Conservation (phyloP, 2,113 vertebrate genomes). For the Loxodonta africana region DNA sequence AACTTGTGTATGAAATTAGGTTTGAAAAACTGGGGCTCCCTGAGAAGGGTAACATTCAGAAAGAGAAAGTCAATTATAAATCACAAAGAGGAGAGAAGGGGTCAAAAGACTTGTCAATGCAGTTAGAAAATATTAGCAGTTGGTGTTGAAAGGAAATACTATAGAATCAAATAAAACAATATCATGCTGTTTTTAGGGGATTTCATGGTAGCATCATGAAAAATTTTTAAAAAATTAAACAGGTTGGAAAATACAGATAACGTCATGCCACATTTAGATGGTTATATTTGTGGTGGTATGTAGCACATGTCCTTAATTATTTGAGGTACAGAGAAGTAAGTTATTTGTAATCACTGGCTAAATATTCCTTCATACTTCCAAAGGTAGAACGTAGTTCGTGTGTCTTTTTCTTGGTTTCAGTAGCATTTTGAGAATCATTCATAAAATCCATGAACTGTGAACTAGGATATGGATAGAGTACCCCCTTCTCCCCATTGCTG, state of each 20-base stretch:
- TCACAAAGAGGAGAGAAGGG: background rate
- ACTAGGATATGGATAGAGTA: background rate
- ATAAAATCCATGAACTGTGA: background rate
- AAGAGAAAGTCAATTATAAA: background rate
- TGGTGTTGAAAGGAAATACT: background rate
- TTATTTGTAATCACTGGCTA: background rate
- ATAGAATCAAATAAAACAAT: background rate
- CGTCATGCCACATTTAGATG: background rate
- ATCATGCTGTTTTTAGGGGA: background rate
- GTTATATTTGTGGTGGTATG: background rate
- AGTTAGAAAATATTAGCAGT: background rate
- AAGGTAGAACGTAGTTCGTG: background rate
- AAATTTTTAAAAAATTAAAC: background rate
- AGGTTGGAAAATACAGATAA: background rate
- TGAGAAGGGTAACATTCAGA: background rate
- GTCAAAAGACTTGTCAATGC: background rate
- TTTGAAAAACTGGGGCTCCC: background rate
- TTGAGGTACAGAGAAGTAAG: background rate
- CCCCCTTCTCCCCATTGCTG: too few species aligned
- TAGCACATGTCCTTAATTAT: background rate
- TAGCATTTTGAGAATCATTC: background rate
- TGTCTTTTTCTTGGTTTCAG: background rate
- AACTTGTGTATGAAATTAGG: background rate
- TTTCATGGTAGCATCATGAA: background rate
- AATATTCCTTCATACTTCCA: background rate